phyloP scores from a whole-genome alignment of 2,797 vertebrate species.

The Chanos chanos region DNA sequence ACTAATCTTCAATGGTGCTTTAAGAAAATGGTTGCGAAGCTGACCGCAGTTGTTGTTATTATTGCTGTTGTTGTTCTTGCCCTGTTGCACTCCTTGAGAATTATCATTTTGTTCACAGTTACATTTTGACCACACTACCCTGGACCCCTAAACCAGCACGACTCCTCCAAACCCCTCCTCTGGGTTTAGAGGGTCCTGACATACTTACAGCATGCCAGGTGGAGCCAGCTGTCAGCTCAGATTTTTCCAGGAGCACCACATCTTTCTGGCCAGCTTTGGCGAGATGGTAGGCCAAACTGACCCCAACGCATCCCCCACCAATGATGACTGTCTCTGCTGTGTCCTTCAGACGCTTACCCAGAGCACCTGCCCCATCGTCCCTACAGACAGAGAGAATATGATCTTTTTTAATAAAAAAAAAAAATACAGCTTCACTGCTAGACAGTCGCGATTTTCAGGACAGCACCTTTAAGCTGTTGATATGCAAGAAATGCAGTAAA shows the following conservation, averaged over 20 bases:
- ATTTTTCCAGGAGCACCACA: slow-evolving; percentile 93
- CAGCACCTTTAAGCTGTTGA: no score
- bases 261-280: slow-evolving; percentile 91
- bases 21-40: no score
- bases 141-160: no score
- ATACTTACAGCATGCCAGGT: slow-evolving; percentile 95
- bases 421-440: background rate
- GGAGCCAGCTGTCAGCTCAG: slow-evolving; percentile 94
- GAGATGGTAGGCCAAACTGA: slow-evolving; percentile 92
- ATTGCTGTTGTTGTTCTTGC: no score
- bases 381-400: slow-evolving; percentile 39
- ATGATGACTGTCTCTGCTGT: slow-evolving; percentile 88
- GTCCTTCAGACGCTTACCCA: slow-evolving; percentile 81
- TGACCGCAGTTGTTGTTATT: no score
- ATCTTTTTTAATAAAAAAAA: background rate
- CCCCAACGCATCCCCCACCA: slow-evolving; percentile 92
- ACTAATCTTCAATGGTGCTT: no score
- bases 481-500: no score
- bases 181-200: background rate
- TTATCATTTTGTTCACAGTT: background rate
- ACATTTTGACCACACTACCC: background rate
- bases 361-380: slow-evolving; percentile 7
- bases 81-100: no score
- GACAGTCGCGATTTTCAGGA: background rate
- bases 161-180: no score